A percentile compares a stretch with the other conserved stretches of the same genome.
phyloP scores from a whole-genome alignment of 2,113 vertebrate genomes.

The Elaphurus davidianus region DNA sequence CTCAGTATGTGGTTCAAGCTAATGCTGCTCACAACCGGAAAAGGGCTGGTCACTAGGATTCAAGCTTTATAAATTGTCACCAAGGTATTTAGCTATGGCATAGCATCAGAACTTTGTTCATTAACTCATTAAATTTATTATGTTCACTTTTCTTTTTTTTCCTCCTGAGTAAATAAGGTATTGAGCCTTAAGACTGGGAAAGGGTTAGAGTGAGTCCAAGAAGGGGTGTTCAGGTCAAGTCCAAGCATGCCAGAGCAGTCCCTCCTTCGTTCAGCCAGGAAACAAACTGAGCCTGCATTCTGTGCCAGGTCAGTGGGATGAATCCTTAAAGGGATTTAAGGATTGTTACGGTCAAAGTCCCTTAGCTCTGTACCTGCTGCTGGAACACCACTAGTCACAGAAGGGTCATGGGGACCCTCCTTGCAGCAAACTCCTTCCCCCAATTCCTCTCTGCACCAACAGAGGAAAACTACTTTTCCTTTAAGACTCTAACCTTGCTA shows the following conservation, averaged over 20 bases:
- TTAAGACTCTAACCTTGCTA: background rate
- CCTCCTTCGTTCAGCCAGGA: background rate
- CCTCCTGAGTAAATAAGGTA: background rate
- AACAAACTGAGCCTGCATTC: background rate
- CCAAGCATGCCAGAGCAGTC: background rate
- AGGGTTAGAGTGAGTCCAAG: background rate
- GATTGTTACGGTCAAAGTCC: background rate
- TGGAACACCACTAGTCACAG: background rate
- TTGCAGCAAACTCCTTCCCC: background rate
- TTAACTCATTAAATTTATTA: slow-evolving; percentile 16
- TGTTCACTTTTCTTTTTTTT: background rate
- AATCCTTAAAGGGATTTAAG: background rate
- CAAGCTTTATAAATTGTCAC: background rate
- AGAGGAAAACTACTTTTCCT: background rate
- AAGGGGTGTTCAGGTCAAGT: background rate
- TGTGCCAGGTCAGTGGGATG: background rate
- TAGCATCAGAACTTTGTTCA: background rate
- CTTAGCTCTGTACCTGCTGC: background rate
- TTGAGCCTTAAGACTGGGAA: background rate
- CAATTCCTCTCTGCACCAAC: background rate
- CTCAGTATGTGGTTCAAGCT: background rate
- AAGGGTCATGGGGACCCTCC: background rate
- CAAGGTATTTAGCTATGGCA: background rate
- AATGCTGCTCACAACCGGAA: background rate
- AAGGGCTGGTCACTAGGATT: background rate